A percentile compares a stretch with the other conserved stretches of the same genome.
phyloP scores from a whole-genome alignment of 2,888 invertebrate species.

The Melikaiella ostensackeni region DNA sequence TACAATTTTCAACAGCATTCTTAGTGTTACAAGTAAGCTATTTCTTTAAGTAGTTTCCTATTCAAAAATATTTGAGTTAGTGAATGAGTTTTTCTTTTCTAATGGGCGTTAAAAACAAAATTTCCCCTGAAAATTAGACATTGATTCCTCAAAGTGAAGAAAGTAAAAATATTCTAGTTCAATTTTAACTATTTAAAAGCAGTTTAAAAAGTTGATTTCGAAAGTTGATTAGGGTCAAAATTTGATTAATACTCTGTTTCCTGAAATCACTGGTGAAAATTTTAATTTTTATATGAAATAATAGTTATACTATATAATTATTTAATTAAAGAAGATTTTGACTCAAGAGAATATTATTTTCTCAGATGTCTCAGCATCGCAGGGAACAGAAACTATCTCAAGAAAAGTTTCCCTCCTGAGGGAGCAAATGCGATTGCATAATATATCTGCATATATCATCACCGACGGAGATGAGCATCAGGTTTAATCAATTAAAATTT shows the following conservation, averaged over 20 bases:
- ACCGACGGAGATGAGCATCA: constrained; percentile 55
- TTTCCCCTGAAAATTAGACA: neutral
- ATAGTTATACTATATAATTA: neutral
- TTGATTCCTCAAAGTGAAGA: neutral
- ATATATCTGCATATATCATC: constrained; percentile 53
- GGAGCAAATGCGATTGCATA: constrained; percentile 53
- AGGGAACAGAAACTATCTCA: constrained; percentile 47
- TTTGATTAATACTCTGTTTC: neutral
- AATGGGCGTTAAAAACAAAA: neutral
- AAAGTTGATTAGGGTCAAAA: neutral
- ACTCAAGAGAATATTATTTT: neutral
- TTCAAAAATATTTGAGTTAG: neutral
- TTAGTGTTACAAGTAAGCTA: constrained; percentile 52
- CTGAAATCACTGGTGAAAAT: neutral
- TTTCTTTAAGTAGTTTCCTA: neutral
- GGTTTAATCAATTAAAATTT: constrained; percentile 41
- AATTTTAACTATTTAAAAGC: too few species aligned
- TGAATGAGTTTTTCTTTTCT: neutral
- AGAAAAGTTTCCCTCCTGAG: constrained; percentile 53
- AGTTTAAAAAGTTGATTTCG: too few species aligned
- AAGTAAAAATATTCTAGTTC: neutral
- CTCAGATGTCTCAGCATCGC: constrained; percentile 40
- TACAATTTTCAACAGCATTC: constrained; percentile 49
- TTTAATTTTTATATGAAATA: neutral
- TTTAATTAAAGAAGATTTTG: neutral